These are phyloP conservation scores for Brachyptera risi DNA, from an alignment of 2,888 invertebrate species.

Conservation along the genomic window DNA sequence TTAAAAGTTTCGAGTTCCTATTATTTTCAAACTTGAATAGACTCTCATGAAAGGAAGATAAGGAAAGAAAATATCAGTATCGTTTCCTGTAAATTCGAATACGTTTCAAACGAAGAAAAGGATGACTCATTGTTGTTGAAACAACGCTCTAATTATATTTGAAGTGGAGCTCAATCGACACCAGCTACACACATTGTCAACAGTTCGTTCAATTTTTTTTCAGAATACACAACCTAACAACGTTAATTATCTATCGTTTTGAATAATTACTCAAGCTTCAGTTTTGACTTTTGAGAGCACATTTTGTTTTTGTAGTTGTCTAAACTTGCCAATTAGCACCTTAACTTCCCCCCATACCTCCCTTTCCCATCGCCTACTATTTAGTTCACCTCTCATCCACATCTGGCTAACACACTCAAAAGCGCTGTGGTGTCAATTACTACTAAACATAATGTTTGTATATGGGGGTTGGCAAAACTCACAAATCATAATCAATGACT, in stretches of 20 bases:
- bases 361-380: not conserved
- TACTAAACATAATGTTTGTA: conserved; percentile 12
- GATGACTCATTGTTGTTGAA: too few species aligned
- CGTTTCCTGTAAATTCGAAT: too few species aligned
- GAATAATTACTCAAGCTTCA: conserved; percentile 16
- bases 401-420: conserved; percentile 7
- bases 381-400: not conserved
- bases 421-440: conserved; percentile 16
- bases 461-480: not conserved
- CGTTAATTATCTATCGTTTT: conserved; percentile 10
- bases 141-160: too few species aligned
- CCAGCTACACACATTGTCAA: conserved; percentile 2
- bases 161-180: conserved; percentile 6
- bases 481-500: conserved; percentile 14
- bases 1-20: too few species aligned
- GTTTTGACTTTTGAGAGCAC: not conserved
- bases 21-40: too few species aligned
- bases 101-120: too few species aligned
- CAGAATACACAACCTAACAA: not conserved
- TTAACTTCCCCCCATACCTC: not conserved
- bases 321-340: conserved; percentile 20
- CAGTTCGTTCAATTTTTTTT: not conserved
- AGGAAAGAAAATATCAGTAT: too few species aligned
- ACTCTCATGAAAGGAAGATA: too few species aligned
- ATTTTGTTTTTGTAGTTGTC: conserved; percentile 2